Evolutionary conservation across 2,113 vertebrate species (phyloP), one percentile per base, ranked within the genome.

Genomic region (Psammodynastes pulverulentus): DNA sequence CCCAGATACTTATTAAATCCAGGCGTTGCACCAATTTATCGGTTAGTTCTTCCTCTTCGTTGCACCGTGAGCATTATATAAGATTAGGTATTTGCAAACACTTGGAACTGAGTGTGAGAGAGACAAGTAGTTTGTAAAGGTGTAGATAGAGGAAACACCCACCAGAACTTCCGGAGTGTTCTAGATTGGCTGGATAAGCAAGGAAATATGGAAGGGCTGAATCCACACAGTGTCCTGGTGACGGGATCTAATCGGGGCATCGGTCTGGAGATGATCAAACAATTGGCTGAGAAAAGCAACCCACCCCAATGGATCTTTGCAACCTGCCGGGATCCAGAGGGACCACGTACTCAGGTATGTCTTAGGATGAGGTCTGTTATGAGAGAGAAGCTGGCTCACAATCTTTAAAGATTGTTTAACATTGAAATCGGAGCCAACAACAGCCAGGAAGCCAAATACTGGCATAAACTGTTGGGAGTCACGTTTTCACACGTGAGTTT

Each of bases 241-340:
- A 97, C 96, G 0, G 97, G 97, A 15, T 94, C 94, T 89, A 97
- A 97, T 93, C 95, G 95, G 3, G 97, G 96, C 15, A 95, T 97
- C 34, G 97, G 97, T 9, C 94, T 97, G 56, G 96, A 97, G 94
- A 54, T 97, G 4, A 10, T 89, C 89, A 89, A n/a, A 48, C 89
- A 91, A 94, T 1, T 89, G 58, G 62, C 13, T 1, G n/a, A n/a
- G 17, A 48, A 67, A 72, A 34, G 8, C 45, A 90, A 79, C 15
- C 46, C 19, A n/a, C 89, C 89, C 52, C 46, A 72, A 52, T 90
- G 58, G 62, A 79, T 90, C 58, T 90, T 90, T 90, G 89, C 89
- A 62, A 72, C 46, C 1, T 89, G 89, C 89, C 46, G 89, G 58
- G 45, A 89, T 48, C 89, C 89, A 89, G 58, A 89, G 1, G 89